Percentiles rank a stretch among this genome's conserved stretches.
Evolutionary conservation across 2,888 invertebrate species (phyloP).

Genomic region (Brachyptera putata): DNA sequence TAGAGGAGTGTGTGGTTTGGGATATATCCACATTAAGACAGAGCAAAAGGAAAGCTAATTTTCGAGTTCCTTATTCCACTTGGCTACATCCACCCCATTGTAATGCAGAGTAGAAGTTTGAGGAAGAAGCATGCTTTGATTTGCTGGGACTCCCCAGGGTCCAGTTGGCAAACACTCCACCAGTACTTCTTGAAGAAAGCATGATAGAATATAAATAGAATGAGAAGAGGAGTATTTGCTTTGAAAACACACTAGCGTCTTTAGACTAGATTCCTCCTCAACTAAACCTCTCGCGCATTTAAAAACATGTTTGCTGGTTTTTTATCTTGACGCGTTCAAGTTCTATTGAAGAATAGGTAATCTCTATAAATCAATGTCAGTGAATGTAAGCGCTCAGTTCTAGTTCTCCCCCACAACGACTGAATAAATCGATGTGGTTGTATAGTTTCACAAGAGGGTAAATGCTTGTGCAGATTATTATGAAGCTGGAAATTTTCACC

Average conservation of each 20-base stretch:
- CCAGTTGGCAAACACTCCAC: conserved; percentile 28
- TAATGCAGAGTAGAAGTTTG: conserved; percentile 17
- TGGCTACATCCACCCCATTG: conserved; percentile 22
- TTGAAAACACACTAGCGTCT: conserved; percentile 21
- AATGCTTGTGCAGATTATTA: too few species aligned
- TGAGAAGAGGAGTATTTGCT: conserved; percentile 26
- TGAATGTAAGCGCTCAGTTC: too few species aligned
- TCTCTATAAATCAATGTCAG: too few species aligned
- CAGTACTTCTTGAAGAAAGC: not conserved
- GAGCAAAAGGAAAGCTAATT: conserved; percentile 25
- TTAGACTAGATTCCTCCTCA: conserved; percentile 7
- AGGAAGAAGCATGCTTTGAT: conserved; percentile 23
- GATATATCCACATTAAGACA: conserved; percentile 8
- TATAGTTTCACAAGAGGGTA: too few species aligned
- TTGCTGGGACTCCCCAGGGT: conserved; percentile 26
- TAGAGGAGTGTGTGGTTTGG: not conserved
- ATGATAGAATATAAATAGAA: conserved; percentile 11
- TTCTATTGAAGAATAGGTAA: too few species aligned
- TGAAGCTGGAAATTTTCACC: too few species aligned
- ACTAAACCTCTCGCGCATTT: not conserved
- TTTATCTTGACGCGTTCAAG: too few species aligned
- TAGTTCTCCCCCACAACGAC: too few species aligned
- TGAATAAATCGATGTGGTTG: too few species aligned
- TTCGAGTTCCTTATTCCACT: conserved; percentile 28
- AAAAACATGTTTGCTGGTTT: not conserved